phyloP scores from a whole-genome alignment of 2,113 vertebrate species.

The Thryonomys swinderianus region DNA sequence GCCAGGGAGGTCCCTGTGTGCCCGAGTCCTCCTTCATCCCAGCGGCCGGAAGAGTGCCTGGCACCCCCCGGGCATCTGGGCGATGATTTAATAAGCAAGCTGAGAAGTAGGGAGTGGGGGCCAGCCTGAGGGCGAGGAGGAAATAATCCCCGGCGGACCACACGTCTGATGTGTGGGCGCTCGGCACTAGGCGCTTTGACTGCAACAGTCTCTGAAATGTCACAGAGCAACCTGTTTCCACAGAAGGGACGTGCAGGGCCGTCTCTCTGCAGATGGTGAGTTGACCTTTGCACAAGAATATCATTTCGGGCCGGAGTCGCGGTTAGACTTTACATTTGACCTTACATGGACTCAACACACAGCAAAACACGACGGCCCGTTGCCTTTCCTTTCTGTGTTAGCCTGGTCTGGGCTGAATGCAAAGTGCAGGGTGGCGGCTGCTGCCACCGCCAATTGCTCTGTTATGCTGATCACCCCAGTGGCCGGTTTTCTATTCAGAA shows the following conservation, averaged over 20 bases:
- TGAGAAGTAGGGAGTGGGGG: background rate
- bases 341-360: background rate
- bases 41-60: background rate
- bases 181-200: background rate
- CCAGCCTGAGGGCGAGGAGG: background rate
- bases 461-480: background rate
- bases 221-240: background rate
- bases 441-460: background rate
- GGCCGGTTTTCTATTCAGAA: background rate
- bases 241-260: background rate
- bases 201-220: background rate
- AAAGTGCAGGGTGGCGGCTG: background rate
- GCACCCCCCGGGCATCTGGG: background rate
- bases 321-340: background rate
- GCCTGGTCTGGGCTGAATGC: background rate
- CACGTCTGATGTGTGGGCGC: background rate
- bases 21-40: background rate
- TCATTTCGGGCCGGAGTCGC: background rate
- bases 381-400: background rate
- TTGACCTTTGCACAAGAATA: conserved; percentile 16
- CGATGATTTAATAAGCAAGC: background rate
- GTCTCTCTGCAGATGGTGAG: background rate
- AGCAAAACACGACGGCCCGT: background rate
- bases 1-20: background rate
- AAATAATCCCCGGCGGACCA: background rate